Evolutionary conservation across 2,888 invertebrate genomes (phyloP).

Genomic region (Branchipolynoe longqiensis): DNA sequence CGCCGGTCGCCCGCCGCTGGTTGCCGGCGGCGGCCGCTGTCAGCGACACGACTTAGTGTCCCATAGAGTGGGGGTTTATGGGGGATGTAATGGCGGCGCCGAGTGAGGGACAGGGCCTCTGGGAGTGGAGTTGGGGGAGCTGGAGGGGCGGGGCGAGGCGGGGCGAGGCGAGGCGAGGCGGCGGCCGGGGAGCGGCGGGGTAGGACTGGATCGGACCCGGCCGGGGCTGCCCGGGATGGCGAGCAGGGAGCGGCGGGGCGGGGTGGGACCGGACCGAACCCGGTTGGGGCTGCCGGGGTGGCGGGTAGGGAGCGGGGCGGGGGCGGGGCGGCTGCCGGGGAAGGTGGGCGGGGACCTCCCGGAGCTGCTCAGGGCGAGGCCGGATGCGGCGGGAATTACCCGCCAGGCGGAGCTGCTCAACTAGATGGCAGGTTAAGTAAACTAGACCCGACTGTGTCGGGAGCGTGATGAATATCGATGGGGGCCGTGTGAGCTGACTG

Average conservation of each 20-base stretch:
- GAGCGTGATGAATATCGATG: no score
- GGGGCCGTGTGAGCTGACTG: no score
- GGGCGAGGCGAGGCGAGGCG: background rate
- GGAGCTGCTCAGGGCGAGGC: background rate
- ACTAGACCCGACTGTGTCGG: no score
- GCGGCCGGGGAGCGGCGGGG: background rate
- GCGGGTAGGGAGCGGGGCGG: background rate
- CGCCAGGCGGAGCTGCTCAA: no score
- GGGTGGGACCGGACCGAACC: background rate
- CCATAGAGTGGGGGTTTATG: background rate
- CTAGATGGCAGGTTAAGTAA: no score
- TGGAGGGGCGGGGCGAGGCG: background rate
- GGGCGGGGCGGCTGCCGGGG: background rate
- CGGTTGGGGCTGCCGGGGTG: background rate
- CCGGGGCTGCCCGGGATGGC: no score
- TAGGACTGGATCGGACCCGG: background rate
- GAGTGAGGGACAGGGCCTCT: slow-evolving; percentile 7
- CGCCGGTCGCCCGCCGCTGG: background rate
- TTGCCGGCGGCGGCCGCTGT: background rate
- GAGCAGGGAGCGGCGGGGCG: background rate
- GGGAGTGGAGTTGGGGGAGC: background rate
- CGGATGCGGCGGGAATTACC: no score
- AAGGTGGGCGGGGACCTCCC: background rate
- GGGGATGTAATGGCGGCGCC: background rate
- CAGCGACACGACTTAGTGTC: slow-evolving; percentile 33